A percentile compares a stretch with the other conserved stretches of the same genome.
Conservation (phyloP, 2,888 invertebrate species). For the Campoplex capitator region DNA sequence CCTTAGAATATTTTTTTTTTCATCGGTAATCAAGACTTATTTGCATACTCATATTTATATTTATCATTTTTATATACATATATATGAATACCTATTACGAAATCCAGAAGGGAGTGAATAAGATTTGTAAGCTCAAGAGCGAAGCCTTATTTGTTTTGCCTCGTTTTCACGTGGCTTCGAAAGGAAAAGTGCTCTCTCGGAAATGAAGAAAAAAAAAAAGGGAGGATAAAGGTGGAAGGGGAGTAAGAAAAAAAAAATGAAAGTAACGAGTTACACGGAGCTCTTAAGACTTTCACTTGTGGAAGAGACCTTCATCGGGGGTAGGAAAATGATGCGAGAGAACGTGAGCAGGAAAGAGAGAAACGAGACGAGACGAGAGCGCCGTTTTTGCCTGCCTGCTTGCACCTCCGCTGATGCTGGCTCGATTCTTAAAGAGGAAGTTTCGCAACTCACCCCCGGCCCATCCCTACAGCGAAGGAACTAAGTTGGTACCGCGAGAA, state of each 20-base stretch:
- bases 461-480: conserved; percentile 69
- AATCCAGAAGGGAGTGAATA: background rate
- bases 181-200: conserved; percentile 69
- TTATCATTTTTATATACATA: background rate
- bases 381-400: conserved; percentile 44
- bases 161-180: conserved; percentile 49
- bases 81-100: background rate
- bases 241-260: conserved; percentile 60
- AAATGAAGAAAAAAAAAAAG: conserved; percentile 58
- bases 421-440: conserved; percentile 83
- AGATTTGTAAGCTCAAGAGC: conserved; percentile 16
- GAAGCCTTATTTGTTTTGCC: conserved; percentile 48
- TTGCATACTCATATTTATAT: background rate
- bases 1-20: background rate
- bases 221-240: conserved; percentile 15
- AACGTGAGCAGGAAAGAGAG: conserved; percentile 30
- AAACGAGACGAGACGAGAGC: conserved; percentile 39
- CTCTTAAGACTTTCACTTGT: conserved; percentile 72
- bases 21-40: background rate
- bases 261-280: conserved; percentile 70
- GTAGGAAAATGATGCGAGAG: conserved; percentile 67
- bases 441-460: conserved; percentile 75
- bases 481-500: conserved; percentile 78
- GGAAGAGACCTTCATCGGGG: conserved; percentile 64
- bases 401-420: conserved; percentile 61